Evolutionary conservation across 2,113 vertebrate species (phyloP), one percentile per base, ranked within the genome.

Genomic region (Cyanocitta stelleri): DNA sequence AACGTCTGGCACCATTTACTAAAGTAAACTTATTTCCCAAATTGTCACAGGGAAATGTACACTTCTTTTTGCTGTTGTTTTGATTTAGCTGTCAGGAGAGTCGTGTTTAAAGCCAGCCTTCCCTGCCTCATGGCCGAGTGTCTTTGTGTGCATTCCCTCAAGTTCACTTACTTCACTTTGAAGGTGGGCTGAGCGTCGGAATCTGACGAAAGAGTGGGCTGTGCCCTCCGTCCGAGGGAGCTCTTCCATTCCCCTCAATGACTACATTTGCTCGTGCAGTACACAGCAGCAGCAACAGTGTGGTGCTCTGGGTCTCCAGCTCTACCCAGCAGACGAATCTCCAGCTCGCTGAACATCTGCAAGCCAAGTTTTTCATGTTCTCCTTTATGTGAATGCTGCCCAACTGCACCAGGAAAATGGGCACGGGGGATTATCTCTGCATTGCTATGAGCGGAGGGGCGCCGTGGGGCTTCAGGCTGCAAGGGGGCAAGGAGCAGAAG

Each of bases 401-500:
- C 87, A 61, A 83, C 73, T 79, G 83, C 87, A 84, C 85, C 91
- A 74, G 83, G 85, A 98, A 97, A 82, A 99, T 99, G 99, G 99
- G 98, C 96, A 98, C 98, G 2, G 99, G 98, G 97, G 99, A 99
- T 97, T 99, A 98, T 96, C 97, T 99, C 97, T 99, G 99, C 97
- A 95, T 99, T 37, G 99, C 98, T 63, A 98, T 99, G 98, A 98
- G 97, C 11, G 99, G 99, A 90, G 98, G 98, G 74, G 98, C 98
- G 9, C 99, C 99, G 75, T 99, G 99, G 99, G 99, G 99, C 52
- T 99, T 99, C 98, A 97, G 97, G 71, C 76, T 99, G 96, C 96
- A 98, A 88, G 98, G 99, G 93, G 98, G 98, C 97, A 98, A 98
- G 92, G 99, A 99, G 87, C 97, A 98, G 89, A 97, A 98, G 82